A percentile compares a stretch with the other conserved stretches of the same genome.
Evolutionary conservation across 1,140 invertebrate genomes (phyloP).

Genomic region (Meloidogyne chitwoodi): DNA sequence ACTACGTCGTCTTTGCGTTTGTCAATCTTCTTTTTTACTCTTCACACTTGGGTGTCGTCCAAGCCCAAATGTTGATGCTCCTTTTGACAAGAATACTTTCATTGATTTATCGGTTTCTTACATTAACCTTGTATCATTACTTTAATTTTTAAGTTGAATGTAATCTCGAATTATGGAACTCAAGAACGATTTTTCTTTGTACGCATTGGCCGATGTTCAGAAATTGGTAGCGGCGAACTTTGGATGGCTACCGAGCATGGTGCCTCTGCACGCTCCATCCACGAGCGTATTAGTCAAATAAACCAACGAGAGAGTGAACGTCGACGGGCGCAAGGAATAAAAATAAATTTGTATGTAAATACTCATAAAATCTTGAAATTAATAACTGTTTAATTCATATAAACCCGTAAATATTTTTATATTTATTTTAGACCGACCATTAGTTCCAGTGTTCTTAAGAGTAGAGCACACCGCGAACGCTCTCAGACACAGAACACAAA

Average conservation of each 20-base stretch:
- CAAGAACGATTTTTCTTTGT: constrained; percentile 41
- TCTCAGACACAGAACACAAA: constrained; percentile 25
- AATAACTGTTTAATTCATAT: background rate
- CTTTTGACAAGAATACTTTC: constrained; percentile 23
- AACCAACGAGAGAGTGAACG: constrained; percentile 35
- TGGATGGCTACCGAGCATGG: constrained; percentile 34
- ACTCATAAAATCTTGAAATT: background rate
- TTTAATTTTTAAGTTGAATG: constrained; percentile 30
- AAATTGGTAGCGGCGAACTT: constrained; percentile 33
- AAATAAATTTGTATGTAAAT: constrained; percentile 31
- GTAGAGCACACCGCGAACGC: constrained; percentile 32
- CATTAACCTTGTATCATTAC: background rate
- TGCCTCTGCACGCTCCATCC: constrained; percentile 27
- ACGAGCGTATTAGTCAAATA: constrained; percentile 33
- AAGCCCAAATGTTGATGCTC: constrained; percentile 25
- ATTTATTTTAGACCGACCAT: constrained; percentile 22
- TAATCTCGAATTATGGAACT: constrained; percentile 36
- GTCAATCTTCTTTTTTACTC: constrained; percentile 16
- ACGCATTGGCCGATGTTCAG: constrained; percentile 35
- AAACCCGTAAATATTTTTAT: background rate
- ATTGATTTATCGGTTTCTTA: constrained; percentile 22
- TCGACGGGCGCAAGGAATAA: constrained; percentile 27
- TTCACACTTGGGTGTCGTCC: constrained; percentile 18
- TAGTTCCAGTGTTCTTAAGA: constrained; percentile 32
- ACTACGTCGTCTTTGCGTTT: constrained; percentile 24